Percentiles rank a stretch among this genome's conserved stretches.
phyloP scores from a whole-genome alignment of 2,113 vertebrate genomes.

The Mirza zaza region DNA sequence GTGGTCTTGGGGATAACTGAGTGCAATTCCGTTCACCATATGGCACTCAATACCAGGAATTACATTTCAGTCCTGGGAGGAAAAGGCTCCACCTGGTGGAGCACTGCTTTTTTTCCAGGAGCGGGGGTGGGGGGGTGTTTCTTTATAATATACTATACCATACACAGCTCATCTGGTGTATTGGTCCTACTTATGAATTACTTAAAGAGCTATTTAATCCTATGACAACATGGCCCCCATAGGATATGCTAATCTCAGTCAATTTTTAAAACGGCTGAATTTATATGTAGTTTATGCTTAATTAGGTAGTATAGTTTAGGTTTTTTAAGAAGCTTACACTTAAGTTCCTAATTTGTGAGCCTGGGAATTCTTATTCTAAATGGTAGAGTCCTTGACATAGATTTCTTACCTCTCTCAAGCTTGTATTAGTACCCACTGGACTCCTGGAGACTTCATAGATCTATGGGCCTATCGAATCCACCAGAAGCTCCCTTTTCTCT shows the following conservation, averaged over 20 bases:
- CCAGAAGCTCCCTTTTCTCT: not conserved
- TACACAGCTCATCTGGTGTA: not conserved
- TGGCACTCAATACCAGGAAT: constrained; percentile 65
- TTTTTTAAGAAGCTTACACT: not conserved
- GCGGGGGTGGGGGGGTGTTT: not conserved
- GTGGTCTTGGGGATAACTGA: constrained; percentile 75
- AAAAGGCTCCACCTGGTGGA: constrained; percentile 18
- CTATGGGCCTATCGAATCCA: not conserved
- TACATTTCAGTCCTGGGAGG: constrained; percentile 57
- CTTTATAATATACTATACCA: not conserved
- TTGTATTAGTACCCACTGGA: not conserved
- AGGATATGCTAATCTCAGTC: not conserved
- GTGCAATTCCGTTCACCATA: constrained; percentile 72
- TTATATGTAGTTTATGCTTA: not conserved
- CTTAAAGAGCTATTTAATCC: not conserved
- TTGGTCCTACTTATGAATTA: not conserved
- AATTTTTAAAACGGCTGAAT: not conserved
- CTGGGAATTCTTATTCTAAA: not conserved
- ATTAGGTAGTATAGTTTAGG: not conserved
- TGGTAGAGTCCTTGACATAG: not conserved
- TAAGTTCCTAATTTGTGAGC: not conserved
- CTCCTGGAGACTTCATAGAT: not conserved
- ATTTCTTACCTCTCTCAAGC: not conserved
- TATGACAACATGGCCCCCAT: not conserved
- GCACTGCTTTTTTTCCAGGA: constrained; percentile 11